Base-by-base conservation (phyloP, 2,888 invertebrate species). In the Synergus japonicus region DNA sequence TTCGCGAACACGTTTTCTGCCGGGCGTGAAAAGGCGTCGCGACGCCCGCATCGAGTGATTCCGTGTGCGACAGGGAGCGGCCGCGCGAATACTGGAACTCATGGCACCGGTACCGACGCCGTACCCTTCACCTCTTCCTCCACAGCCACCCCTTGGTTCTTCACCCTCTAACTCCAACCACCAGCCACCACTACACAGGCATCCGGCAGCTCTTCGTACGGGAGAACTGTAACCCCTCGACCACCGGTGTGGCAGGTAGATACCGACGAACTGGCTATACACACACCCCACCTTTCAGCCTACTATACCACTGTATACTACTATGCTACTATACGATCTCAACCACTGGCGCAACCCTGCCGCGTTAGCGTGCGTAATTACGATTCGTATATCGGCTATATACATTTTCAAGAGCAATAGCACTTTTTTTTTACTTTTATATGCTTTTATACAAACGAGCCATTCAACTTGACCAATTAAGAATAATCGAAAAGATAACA, bases 41-140 rank as follows among this genome's bases (percentile, higher is more conserved):
- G 86, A 83, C 85, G 85, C 84, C 85, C 80, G 81, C 84, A 84
- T 84, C 86, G 83, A 82, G 84, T 82, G 84, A 84, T 82, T 85
- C 80, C 85, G 89, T 89, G 89, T 88, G 89, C 90, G 90, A 90
- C 90, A 89, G 91, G 91, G 92, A 91, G 92, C 91, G 92, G 91
- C 89, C 90, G 92, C 90, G 90, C 89, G 90, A 89, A 91, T 87
- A 90, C 91, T 92, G 90, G 87, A 89, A 86, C 88, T 88, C 88
- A 88, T 86, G 88, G 87, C 88, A 85, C 86, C 87, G 84, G 81
- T 82, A 83, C 85, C 87, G 86, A 86, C 84, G 79, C 84, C 86
- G 82, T 84, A 84, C 79, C 81, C 85, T 83, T 83, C 85, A 82
- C 86, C 84, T 76, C 78, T 84, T 76, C 85, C 84, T 77, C 79